Evolutionary conservation across 2,113 vertebrate genomes (phyloP).

Genomic region (Seriola dumerili): DNA sequence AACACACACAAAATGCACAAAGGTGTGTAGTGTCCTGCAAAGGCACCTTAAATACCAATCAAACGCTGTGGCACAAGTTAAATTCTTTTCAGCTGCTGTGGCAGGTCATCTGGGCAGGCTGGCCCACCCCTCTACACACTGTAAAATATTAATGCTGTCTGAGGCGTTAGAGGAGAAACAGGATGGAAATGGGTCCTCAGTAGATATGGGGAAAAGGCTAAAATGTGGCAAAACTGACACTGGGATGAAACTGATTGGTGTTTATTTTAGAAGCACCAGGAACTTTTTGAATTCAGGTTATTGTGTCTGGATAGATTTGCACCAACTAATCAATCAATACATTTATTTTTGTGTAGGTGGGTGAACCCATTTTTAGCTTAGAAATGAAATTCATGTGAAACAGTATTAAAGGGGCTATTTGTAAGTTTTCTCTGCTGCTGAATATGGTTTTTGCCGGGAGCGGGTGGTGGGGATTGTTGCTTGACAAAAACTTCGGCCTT

Average conservation of each 20-base stretch:
- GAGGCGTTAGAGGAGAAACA: constrained; percentile 1
- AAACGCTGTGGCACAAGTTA: constrained; percentile 29
- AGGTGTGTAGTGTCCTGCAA: constrained; percentile 15
- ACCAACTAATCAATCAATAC: neutral
- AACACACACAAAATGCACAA: constrained; percentile 10
- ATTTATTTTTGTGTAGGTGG: constrained; percentile 6
- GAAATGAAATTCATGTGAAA: neutral
- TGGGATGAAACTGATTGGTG: constrained; percentile 8
- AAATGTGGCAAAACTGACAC: constrained; percentile 6
- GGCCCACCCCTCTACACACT: constrained; percentile 33
- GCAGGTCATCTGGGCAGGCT: constrained; percentile 39
- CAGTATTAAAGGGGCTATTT: no score
- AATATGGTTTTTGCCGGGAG: no score
- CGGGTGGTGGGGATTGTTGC: no score
- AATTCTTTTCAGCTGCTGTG: constrained; percentile 49
- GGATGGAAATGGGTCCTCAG: constrained; percentile 17
- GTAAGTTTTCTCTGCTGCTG: no score
- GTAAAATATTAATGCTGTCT: constrained; percentile 63
- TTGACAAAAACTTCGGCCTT: no score
- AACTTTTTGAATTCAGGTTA: constrained; percentile 22
- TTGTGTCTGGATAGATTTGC: neutral
- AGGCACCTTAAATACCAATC: constrained; percentile 50
- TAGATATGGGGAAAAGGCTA: neutral
- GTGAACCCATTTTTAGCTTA: neutral
- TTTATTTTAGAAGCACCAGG: neutral